Evolutionary conservation across 2,797 vertebrate genomes (phyloP).

Genomic region (Chelonia mydas): DNA sequence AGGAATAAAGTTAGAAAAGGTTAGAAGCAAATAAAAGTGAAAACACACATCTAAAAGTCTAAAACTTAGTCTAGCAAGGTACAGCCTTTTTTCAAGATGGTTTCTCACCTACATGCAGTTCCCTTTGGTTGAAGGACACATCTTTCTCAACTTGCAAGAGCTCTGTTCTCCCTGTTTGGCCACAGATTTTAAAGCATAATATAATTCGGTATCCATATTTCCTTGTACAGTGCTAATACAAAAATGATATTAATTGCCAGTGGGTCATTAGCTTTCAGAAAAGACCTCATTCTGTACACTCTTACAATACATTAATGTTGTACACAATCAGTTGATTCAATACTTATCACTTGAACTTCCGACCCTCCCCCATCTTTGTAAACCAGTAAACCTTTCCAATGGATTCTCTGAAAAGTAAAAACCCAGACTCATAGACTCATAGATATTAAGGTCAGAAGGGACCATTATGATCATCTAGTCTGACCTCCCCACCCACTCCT

Average conservation of each 20-base stretch:
- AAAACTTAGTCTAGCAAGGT: too few relatives aligned
- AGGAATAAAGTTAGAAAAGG: too few relatives aligned
- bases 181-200: background rate
- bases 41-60: too few relatives aligned
- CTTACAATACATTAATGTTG: background rate
- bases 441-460: too few relatives aligned
- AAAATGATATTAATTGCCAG: background rate
- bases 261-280: background rate
- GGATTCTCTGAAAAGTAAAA: background rate
- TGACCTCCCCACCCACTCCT: too few relatives aligned
- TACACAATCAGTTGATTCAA: background rate
- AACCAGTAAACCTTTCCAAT: background rate
- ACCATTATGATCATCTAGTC: too few relatives aligned
- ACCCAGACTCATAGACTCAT: too few relatives aligned
- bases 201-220: background rate
- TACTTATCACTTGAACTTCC: background rate
- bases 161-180: background rate
- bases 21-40: too few relatives aligned
- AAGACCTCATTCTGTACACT: background rate
- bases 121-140: too few relatives aligned
- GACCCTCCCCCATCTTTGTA: background rate
- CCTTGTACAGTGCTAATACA: background rate
- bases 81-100: too few relatives aligned
- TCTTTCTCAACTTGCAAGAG: too few relatives aligned
- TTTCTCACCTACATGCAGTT: too few relatives aligned